Evolutionary conservation across 2,113 vertebrate genomes (phyloP).

Genomic region (Ursus arctos): DNA sequence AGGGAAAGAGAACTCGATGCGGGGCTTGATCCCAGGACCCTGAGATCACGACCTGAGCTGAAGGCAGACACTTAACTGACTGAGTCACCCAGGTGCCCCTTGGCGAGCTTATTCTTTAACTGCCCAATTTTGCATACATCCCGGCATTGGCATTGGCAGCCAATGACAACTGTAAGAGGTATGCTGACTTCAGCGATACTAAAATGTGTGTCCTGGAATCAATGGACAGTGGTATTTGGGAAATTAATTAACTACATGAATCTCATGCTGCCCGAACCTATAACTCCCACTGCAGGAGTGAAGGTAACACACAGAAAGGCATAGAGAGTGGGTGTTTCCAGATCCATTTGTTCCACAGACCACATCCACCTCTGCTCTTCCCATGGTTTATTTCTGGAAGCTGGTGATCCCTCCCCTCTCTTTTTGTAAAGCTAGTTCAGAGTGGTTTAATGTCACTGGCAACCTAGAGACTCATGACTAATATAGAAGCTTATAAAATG

Average conservation of each 20-base stretch:
- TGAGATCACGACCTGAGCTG: background rate
- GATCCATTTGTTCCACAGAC: background rate
- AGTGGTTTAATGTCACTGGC: background rate
- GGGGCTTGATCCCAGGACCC: background rate
- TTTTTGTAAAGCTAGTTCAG: background rate
- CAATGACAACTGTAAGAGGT: too few species aligned
- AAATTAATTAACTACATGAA: background rate
- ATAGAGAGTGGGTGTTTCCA: background rate
- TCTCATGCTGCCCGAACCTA: background rate
- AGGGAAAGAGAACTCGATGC: background rate
- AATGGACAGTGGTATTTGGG: background rate
- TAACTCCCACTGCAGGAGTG: background rate
- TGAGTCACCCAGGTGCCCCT: background rate
- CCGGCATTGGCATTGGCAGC: too few species aligned
- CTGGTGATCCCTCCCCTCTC: background rate
- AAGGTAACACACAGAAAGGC: background rate
- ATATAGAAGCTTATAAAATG: conserved; percentile 17
- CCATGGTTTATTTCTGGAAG: background rate
- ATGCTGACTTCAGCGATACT: background rate
- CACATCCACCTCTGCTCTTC: background rate
- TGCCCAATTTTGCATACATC: background rate
- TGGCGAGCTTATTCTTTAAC: background rate
- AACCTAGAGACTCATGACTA: background rate
- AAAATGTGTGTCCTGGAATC: background rate
- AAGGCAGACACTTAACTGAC: background rate